A percentile compares a stretch with the other conserved stretches of the same genome.
These are phyloP conservation scores for Pinna nobilis DNA, from an alignment of 1,140 invertebrate species.

Conservation along the genomic window DNA sequence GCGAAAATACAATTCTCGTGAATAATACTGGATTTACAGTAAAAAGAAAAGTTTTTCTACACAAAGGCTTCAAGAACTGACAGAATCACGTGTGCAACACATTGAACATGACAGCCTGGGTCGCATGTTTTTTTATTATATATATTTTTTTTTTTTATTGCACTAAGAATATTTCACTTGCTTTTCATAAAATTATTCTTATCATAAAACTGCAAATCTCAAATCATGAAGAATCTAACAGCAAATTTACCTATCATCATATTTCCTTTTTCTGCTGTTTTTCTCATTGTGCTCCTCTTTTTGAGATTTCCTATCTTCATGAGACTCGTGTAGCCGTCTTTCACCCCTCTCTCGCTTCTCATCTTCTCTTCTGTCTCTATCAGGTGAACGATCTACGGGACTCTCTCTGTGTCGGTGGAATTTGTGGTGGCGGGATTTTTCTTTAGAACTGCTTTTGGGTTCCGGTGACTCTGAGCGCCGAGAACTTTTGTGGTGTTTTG, in stretches of 20 bases:
- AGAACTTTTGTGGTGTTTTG: constrained; percentile 8
- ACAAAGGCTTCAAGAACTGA: too few relatives aligned
- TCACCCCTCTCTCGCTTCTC: constrained; percentile 16
- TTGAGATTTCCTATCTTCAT: not conserved
- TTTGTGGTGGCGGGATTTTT: constrained; percentile 4
- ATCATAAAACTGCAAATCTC: too few relatives aligned
- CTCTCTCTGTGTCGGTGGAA: constrained; percentile 26
- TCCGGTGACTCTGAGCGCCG: not conserved
- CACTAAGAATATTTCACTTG: too few relatives aligned
- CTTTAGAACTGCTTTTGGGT: constrained; percentile 10
- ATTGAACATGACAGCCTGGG: too few relatives aligned
- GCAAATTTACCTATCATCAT: constrained; percentile 15
- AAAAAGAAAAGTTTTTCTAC: too few relatives aligned
- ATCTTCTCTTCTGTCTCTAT: constrained; percentile 28
- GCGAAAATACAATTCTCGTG: too few relatives aligned
- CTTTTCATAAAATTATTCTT: too few relatives aligned
- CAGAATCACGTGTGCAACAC: too few relatives aligned
- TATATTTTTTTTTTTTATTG: too few relatives aligned
- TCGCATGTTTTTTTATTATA: too few relatives aligned
- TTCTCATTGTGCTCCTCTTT: not conserved
- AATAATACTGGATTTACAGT: too few relatives aligned
- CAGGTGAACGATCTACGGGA: constrained; percentile 11
- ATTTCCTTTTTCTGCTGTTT: not conserved
- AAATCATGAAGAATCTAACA: too few relatives aligned
- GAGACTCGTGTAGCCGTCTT: constrained; percentile 1